Conservation (phyloP, 2,888 invertebrate genomes). For the Stomorhina lunata region DNA sequence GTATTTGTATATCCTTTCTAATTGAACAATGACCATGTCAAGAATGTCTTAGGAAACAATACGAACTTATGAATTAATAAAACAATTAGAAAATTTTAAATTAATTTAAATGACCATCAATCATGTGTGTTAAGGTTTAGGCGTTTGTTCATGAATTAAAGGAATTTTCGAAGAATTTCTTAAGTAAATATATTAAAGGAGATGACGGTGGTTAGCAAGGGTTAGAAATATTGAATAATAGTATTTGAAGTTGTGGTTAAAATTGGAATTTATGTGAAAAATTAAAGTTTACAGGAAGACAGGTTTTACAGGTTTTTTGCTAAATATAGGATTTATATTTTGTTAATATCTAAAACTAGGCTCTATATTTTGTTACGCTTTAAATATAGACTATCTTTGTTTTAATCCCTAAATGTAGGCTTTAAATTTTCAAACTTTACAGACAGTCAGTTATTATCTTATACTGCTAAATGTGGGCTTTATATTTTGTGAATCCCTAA, state of each 20-base stretch:
- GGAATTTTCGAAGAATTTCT: conserved; percentile 17
- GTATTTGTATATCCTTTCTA: neutral
- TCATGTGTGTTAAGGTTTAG: neutral
- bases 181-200: neutral
- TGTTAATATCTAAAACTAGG: too few species aligned
- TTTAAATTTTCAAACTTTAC: neutral
- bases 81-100: conserved; percentile 39
- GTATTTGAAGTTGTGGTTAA: too few species aligned
- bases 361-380: too few species aligned
- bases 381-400: too few species aligned
- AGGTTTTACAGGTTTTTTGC: too few species aligned
- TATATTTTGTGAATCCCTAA: neutral
- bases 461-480: too few species aligned
- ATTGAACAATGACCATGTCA: conserved; percentile 17
- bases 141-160: neutral
- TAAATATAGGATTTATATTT: too few species aligned
- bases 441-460: too few species aligned
- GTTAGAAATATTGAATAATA: neutral
- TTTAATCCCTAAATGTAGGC: neutral
- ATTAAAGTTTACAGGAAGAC: too few species aligned
- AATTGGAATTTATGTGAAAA: too few species aligned
- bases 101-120: conserved; percentile 22
- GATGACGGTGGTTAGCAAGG: neutral
- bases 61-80: conserved; percentile 28
- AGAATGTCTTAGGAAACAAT: neutral